Base-by-base conservation (phyloP, 1,140 invertebrate species). In the Ceratina australensis region DNA sequence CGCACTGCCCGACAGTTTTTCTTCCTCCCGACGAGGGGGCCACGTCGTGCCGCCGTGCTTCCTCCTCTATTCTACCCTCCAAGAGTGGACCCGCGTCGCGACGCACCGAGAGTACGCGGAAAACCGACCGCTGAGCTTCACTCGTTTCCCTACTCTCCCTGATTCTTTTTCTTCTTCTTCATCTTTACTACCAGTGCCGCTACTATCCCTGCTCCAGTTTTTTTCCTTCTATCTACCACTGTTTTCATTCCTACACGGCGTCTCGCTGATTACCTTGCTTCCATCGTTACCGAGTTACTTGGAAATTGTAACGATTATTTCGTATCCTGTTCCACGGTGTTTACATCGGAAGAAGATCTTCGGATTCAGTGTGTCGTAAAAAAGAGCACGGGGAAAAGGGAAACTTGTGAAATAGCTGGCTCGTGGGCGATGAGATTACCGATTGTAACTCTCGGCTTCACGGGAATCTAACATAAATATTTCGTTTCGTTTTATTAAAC, bases 1-100 rank as follows among this genome's bases (percentile, higher is more conserved):
- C 83, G 80, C 77, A 78, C 69, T 72, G 72, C 33, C 33, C 65
- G 76, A 78, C 26, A 64, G 68, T 72, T 72, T 78, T 78, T 72
- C 61, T 78, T 60, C 64, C 60, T 28, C 59, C 26, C 24, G 66
- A 76, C 74, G 74, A 69, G 74, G 57, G 66, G 57, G 59, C 47
- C 64, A 42, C 63, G 24, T 18, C 52, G 54, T 42, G n/a, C n/a
- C n/a, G n/a, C n/a, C n/a, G 28, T 47, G 50, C 26, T 75, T 24
- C 72, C 4, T 49, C 49, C 28, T 59, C 54, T 33, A 56, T 61
- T 67, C 42, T 28, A 56, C 47, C 65, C 74, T 54, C 15, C 47
- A 71, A 71, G 67, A 67, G 74, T 71, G 22, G 74, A 76, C 47
- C 24, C 65, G 74, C 66, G 74, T 76, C 74, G 74, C 65, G 73